Evolutionary conservation across 2,113 vertebrate genomes (phyloP).

Genomic region (Nipponia nippon): DNA sequence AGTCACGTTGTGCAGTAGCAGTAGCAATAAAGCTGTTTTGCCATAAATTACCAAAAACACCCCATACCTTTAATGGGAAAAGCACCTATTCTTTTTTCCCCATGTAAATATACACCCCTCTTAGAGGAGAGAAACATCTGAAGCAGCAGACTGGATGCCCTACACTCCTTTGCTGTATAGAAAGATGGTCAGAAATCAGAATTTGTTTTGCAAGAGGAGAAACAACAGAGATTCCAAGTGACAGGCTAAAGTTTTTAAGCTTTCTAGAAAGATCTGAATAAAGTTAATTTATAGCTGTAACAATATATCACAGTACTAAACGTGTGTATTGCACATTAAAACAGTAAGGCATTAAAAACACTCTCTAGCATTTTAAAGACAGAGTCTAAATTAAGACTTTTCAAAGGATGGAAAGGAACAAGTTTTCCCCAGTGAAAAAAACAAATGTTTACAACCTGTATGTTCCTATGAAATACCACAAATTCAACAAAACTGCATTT

Average conservation of each 20-base stretch:
- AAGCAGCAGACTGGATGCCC: neutral
- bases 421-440: neutral
- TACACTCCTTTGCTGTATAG: neutral
- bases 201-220: neutral
- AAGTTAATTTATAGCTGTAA: neutral
- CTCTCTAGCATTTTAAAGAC: neutral
- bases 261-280: neutral
- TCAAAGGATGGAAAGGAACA: neutral
- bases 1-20: neutral
- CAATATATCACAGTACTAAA: neutral
- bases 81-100: neutral
- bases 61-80: neutral
- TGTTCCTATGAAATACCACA: neutral
- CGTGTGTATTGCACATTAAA: neutral
- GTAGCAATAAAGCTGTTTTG: neutral
- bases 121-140: neutral
- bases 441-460: accelerated
- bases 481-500: neutral
- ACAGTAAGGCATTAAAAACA: neutral
- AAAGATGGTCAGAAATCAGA: neutral
- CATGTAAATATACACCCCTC: accelerated
- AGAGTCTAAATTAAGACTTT: neutral
- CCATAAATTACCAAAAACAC: neutral
- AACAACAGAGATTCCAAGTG: neutral
- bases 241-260: neutral